Evolutionary conservation across 2,797 vertebrate genomes (phyloP), one percentile per base, ranked within the genome.

Genomic region (Strix occidentalis): DNA sequence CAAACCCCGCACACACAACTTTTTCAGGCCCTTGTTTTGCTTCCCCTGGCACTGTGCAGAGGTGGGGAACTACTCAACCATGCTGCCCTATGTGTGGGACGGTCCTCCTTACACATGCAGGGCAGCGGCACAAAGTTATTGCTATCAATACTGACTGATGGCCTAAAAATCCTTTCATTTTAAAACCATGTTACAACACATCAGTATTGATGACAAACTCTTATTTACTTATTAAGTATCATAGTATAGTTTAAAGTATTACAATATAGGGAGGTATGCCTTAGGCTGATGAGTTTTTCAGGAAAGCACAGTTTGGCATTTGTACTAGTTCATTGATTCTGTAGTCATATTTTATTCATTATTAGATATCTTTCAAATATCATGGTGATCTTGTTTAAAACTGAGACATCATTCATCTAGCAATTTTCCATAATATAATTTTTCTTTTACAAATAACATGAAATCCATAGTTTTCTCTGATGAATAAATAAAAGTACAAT

Each of bases 41-140:
- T 68, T 57, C 18, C 8, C 7, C 31, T 60, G 31, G 11, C 8
- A 5, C 48, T 63, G 9, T 51, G 54, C 26, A 37, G 21, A 0
- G 1, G 13, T 1, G 3, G 5, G 4, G 13, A 48, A 25, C 35
- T 80, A 25, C 60, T 17, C 3, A 24, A 4, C 10, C 9, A 8
- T 45, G 8, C 12, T 69, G 8, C 16, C 21, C 11, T 51, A 17
- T 3, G 1, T 24, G 5, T 46, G 15, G n/a, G 18, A 58, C 2
- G 0, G 13, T 61, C 18, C 28, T 57, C 50, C 45, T 53, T 37
- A 56, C 4, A 25, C 7, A 4, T 23, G 8, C 11, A 75, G 9
- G 24, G 9, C 50, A 81, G 18, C 0, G 0, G 21, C 25, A 58
- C 25, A 78, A 28, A 33, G 9, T 41, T 50, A 19, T 23, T 61